Evolutionary conservation across 2,113 vertebrate species (phyloP).

Genomic region (Bombycilla garrulus): DNA sequence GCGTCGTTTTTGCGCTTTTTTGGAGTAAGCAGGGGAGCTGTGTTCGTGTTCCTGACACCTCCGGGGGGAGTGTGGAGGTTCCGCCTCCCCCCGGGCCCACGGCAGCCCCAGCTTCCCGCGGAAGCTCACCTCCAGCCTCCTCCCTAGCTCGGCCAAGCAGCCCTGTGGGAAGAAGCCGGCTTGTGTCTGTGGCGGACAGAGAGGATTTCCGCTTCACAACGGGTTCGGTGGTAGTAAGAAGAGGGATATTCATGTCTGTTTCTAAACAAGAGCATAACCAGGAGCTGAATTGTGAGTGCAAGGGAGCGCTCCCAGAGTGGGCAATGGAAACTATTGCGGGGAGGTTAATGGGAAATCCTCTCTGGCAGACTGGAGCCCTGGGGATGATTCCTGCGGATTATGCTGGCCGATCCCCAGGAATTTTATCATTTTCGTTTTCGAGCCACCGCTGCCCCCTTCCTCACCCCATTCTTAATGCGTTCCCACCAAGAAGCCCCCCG

Average conservation of each 20-base stretch:
- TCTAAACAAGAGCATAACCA: not conserved
- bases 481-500: not conserved
- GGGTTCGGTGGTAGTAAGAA: not conserved
- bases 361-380: not conserved
- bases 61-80: not conserved
- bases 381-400: not conserved
- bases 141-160: not conserved
- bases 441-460: not conserved
- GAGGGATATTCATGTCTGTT: not conserved
- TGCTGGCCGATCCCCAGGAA: not conserved
- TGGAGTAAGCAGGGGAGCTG: no score
- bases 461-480: not conserved
- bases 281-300: not conserved
- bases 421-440: not conserved
- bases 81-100: not conserved
- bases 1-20: not conserved
- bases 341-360: not conserved
- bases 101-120: not conserved
- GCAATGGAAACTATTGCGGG: not conserved
- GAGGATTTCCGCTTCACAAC: not conserved
- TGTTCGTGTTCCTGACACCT: not conserved
- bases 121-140: not conserved
- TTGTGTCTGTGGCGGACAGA: not conserved
- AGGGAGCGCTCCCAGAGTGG: not conserved
- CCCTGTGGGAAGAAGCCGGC: not conserved